Evolutionary conservation across 64 coral and sea anemone genomes (phyloP), one percentile per base, ranked within the genome.

Genomic region (Anthopleura sola): DNA sequence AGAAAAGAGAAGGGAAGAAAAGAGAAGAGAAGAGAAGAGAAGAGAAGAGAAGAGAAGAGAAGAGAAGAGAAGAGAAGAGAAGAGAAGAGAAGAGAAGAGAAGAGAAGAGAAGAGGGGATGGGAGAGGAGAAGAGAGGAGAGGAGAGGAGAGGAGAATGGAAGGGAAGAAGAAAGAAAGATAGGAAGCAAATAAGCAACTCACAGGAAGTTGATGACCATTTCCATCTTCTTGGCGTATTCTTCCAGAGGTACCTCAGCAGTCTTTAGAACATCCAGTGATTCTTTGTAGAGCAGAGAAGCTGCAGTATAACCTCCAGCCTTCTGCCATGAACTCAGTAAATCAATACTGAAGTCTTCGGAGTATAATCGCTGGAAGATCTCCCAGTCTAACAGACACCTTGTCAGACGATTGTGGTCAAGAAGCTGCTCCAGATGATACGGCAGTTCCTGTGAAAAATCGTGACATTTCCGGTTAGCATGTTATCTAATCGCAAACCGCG

Each of bases 301-400:
- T 0, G 96, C 87, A 2, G 96, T 85, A 81, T 99, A 99, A 39
- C 92, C 96, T 57, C 96, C 96, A 86, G 95, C 95, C 92, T 94
- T 98, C 71, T 98, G 95, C 95, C 95, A 98, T 24, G 95, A 98
- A 32, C 92, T 50, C 26, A 98, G 86, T 23, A 98, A 82, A 83
- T 98, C 95, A 77, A 98, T 88, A 64, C 92, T 99, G 85, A 99
- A 99, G 84, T 99, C 97, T 76, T 99, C 97, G 55, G 76, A 90
- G 82, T 91, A 99, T 17, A 99, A 79, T 6, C 97, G 86, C n/a
- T 85, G 87, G 80, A 99, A 99, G 37, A 99, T 92, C 40, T 93
- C 91, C 97, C 97, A 99, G 36, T 99, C 97, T 51, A 99, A 36
- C 18, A 99, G 82, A 81, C 97, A 99, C 8, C 97, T 85, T 53